These are phyloP conservation scores for Taxidea taxus DNA, from an alignment of 2,113 vertebrate species.

Conservation along the genomic window DNA sequence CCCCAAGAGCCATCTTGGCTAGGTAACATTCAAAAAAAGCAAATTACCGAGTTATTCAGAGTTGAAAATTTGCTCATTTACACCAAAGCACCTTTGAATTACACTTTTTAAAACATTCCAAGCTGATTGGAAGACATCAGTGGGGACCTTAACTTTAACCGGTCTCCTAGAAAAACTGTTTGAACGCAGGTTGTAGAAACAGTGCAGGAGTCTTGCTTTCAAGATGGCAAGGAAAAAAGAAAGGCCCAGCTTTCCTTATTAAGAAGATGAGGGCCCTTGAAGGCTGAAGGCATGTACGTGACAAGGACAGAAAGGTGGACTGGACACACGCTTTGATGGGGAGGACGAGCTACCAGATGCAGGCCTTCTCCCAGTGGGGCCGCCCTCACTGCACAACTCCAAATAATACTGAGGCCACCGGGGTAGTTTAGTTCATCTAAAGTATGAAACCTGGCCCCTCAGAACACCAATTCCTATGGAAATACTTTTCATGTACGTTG, in stretches of 20 bases:
- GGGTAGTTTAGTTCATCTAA: conserved; percentile 32
- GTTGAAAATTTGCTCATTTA: conserved; percentile 67
- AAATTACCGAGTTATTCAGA: conserved; percentile 61
- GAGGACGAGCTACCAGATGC: not conserved
- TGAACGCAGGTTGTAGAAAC: conserved; percentile 62
- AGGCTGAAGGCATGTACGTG: not conserved
- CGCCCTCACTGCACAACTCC: conserved; percentile 18
- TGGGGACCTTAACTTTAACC: conserved; percentile 53
- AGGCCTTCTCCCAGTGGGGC: not conserved
- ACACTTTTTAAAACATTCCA: conserved; percentile 67
- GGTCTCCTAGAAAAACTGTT: conserved; percentile 57
- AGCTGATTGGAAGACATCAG: conserved; percentile 49
- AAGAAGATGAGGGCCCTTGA: not conserved
- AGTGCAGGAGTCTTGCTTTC: conserved; percentile 49
- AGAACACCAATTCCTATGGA: conserved; percentile 60
- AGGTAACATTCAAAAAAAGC: conserved; percentile 50
- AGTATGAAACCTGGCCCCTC: conserved; percentile 46
- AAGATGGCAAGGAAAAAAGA: conserved; percentile 31
- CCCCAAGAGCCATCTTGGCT: conserved; percentile 58
- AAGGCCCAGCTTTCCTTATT: conserved; percentile 21
- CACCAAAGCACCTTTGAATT: conserved; percentile 76
- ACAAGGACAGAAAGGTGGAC: not conserved
- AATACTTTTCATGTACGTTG: conserved; percentile 34
- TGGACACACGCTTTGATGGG: not conserved
- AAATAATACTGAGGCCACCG: not conserved